A percentile compares a stretch with the other conserved stretches of the same genome.
Evolutionary conservation across 2,888 invertebrate genomes (phyloP).

Genomic region (Podabrus alpinus): DNA sequence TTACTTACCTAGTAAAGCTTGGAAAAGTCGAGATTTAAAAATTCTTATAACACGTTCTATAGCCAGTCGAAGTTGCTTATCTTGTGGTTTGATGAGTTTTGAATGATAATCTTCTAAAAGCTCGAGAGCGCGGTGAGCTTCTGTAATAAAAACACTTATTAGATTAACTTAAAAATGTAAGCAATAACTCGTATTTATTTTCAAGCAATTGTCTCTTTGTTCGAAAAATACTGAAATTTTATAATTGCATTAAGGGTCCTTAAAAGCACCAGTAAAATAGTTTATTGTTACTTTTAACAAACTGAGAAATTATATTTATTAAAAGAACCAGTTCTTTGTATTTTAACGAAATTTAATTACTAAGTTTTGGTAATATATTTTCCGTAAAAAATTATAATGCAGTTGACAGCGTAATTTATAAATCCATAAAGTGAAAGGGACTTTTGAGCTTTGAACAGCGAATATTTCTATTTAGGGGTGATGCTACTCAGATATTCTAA

Average conservation of each 20-base stretch:
- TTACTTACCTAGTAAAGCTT: conserved; percentile 92
- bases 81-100: conserved; percentile 90
- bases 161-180: not conserved
- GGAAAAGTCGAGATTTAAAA: conserved; percentile 97
- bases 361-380: too few species aligned
- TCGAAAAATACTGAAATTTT: not conserved
- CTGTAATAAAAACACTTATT: conserved; percentile 60
- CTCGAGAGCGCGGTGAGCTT: conserved; percentile 98
- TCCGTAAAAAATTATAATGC: too few species aligned
- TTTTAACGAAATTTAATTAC: too few species aligned
- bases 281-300: not conserved
- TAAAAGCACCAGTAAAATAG: not conserved
- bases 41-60: conserved; percentile 98
- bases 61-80: conserved; percentile 91
- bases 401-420: too few species aligned
- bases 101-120: conserved; percentile 97
- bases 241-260: not conserved
- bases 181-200: conserved; percentile 3
- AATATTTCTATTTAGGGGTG: too few species aligned
- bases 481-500: too few species aligned
- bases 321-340: not conserved
- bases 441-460: too few species aligned
- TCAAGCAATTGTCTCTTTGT: not conserved
- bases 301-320: not conserved
- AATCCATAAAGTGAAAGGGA: too few species aligned